phyloP scores from a whole-genome alignment of 1,140 invertebrate genomes.

The Lucilia sericata region DNA sequence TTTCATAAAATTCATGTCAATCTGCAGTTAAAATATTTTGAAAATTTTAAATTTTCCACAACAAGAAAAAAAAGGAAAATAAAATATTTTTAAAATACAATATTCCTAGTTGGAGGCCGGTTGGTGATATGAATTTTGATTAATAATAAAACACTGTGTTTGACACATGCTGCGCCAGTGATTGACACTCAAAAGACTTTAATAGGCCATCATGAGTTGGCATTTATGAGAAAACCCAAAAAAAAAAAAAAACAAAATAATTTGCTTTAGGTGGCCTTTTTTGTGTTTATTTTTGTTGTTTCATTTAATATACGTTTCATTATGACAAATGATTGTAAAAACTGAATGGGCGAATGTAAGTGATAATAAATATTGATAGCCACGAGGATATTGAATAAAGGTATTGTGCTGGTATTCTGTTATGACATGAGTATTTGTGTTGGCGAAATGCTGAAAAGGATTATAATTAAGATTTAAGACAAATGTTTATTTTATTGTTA shows the following conservation, averaged over 20 bases:
- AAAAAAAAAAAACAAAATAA: background rate
- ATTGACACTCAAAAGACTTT: conserved; percentile 25
- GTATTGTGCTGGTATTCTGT: background rate
- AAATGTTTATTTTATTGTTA: too few relatives aligned
- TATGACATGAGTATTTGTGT: too few relatives aligned
- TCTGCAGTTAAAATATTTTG: too few relatives aligned
- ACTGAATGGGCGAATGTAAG: background rate
- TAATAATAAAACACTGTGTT: conserved; percentile 24
- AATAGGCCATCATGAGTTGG: background rate
- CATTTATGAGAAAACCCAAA: conserved; percentile 7
- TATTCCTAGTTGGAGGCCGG: too few relatives aligned
- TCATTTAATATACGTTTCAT: background rate
- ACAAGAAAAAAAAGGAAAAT: too few relatives aligned
- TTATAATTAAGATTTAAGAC: too few relatives aligned
- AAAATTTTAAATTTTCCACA: too few relatives aligned
- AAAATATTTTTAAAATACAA: too few relatives aligned
- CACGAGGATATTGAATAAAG: background rate
- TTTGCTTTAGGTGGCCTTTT: background rate
- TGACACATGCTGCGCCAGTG: conserved; percentile 7
- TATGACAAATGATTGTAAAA: background rate
- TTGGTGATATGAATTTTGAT: background rate
- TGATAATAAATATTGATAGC: background rate
- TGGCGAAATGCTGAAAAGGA: too few relatives aligned
- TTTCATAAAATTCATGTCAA: too few relatives aligned
- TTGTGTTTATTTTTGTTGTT: background rate